Evolutionary conservation across 2,113 vertebrate genomes (phyloP).

Genomic region (Ochotona princeps): DNA sequence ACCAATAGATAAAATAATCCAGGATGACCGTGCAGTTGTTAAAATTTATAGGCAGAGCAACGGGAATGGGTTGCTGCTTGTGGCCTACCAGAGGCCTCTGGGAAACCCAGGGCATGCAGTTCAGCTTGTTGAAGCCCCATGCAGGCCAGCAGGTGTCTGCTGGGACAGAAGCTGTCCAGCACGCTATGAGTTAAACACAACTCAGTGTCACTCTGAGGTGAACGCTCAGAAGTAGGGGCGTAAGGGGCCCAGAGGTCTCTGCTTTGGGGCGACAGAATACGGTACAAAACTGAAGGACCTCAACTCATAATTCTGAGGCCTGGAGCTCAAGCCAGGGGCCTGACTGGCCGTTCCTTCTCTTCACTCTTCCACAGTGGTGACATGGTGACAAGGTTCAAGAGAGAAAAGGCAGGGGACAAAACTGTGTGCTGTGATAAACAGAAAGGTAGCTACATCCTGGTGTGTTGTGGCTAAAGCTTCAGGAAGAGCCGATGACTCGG

Average conservation of each 20-base stretch:
- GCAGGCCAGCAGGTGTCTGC: no score
- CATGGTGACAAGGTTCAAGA: background rate
- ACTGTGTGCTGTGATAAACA: rapidly evolving
- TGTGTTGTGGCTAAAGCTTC: background rate
- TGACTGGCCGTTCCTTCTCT: background rate
- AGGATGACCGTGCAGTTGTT: background rate
- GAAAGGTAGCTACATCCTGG: background rate
- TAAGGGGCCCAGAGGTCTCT: no score
- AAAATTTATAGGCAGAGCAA: background rate
- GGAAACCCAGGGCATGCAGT: background rate
- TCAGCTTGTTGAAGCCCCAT: background rate
- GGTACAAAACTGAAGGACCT: background rate
- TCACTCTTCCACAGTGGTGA: no score
- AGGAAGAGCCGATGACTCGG: no score
- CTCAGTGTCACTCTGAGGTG: no score
- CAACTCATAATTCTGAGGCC: background rate
- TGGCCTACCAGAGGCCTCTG: background rate
- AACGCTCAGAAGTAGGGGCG: no score
- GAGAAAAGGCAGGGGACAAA: background rate
- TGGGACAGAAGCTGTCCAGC: no score
- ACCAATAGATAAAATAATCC: background rate
- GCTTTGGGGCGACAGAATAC: no score
- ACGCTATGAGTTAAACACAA: no score
- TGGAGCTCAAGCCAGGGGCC: background rate
- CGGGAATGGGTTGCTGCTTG: background rate